Percentiles rank a stretch among this genome's conserved stretches.
These are phyloP conservation scores for Leucosticte australis DNA, from an alignment of 2,113 vertebrate genomes.

Conservation along the genomic window DNA sequence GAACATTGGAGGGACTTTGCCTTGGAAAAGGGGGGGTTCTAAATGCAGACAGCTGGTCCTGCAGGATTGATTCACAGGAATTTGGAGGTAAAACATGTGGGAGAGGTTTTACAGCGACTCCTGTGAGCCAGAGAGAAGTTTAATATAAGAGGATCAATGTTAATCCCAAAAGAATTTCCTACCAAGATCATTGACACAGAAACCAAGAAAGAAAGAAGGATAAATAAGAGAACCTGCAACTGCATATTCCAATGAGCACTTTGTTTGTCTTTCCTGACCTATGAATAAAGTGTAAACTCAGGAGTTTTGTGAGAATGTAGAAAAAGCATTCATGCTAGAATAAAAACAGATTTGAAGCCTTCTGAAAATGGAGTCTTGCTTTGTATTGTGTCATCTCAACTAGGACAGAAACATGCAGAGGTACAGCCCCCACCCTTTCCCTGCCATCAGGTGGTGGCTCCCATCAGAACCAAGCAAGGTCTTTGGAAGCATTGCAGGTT, in stretches of 20 bases:
- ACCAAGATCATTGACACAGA: neutral
- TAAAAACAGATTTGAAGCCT: neutral
- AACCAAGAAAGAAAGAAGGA: neutral
- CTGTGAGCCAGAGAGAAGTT: neutral
- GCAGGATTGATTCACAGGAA: neutral
- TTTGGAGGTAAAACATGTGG: neutral
- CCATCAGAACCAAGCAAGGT: neutral
- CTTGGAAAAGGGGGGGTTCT: neutral
- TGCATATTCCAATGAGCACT: no score
- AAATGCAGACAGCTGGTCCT: neutral
- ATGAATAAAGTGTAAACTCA: no score
- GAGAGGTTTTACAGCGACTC: neutral
- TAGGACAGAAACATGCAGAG: neutral
- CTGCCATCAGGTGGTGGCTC: neutral
- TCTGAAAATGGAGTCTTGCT: neutral
- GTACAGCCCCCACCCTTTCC: neutral
- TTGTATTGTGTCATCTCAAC: neutral
- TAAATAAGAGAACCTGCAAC: neutral
- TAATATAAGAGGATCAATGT: neutral
- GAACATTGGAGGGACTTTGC: rapidly evolving
- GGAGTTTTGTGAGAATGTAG: neutral
- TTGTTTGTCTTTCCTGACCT: no score
- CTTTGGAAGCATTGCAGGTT: rapidly evolving
- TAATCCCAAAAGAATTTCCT: neutral
- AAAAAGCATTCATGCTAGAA: neutral